Conservation (phyloP, 2,797 vertebrate species). For the Morus bassanus region DNA sequence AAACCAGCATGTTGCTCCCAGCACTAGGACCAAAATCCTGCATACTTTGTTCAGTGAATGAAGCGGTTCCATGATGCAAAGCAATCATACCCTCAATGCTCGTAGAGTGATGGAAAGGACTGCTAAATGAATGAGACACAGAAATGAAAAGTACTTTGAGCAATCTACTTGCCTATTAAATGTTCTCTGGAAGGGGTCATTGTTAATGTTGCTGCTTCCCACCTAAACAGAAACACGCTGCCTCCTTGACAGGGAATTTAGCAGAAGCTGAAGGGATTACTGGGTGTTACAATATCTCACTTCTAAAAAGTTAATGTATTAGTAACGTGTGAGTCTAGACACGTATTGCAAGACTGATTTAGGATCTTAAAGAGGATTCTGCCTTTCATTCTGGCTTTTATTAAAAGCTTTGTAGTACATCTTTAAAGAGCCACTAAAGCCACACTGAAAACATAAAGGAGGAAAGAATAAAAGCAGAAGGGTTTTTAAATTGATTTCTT, state of each 20-base stretch:
- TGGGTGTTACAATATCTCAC: slow-evolving; percentile 23
- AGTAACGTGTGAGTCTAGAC: slow-evolving; percentile 35
- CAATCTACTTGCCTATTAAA: background rate
- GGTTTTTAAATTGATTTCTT: slow-evolving; percentile 56
- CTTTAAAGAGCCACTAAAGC: slow-evolving; percentile 58
- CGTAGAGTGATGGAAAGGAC: background rate
- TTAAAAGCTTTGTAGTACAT: slow-evolving; percentile 66
- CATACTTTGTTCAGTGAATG: background rate
- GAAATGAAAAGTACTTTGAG: background rate
- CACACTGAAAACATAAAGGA: slow-evolving; percentile 43
- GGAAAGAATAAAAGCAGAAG: slow-evolving; percentile 31
- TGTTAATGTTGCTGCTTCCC: slow-evolving; percentile 9
- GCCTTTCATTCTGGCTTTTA: slow-evolving; percentile 63
- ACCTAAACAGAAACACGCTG: slow-evolving; percentile 9
- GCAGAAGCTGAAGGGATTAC: slow-evolving; percentile 43
- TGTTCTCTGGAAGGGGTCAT: background rate
- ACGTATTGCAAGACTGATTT: slow-evolving; percentile 38
- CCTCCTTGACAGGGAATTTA: slow-evolving; percentile 12
- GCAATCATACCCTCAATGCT: background rate
- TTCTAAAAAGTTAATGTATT: slow-evolving; percentile 42
- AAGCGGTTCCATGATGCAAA: background rate
- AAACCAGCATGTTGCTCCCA: background rate
- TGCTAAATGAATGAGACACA: background rate
- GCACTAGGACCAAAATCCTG: background rate
- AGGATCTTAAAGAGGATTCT: slow-evolving; percentile 59